Conservation (phyloP, 2,113 vertebrate species). For the Laterallus jamaicensis region DNA sequence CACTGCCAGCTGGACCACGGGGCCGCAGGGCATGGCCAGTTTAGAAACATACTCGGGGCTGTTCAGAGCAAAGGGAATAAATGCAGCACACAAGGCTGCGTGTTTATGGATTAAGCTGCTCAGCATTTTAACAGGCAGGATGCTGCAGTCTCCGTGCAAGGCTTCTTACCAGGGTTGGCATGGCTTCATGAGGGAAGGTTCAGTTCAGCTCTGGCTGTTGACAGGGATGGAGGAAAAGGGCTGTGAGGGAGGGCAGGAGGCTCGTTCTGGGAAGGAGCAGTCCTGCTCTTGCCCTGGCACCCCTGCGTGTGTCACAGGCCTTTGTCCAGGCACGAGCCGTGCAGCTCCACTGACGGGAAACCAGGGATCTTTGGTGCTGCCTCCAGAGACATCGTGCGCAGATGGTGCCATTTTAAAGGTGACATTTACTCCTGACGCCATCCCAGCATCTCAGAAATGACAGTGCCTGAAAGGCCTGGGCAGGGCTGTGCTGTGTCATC, state of each 20-base stretch:
- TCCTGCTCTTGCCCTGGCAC: neutral
- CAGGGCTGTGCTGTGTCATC: neutral
- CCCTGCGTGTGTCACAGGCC: neutral
- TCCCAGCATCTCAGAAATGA: neutral
- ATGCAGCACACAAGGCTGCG: neutral
- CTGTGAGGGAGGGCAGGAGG: neutral
- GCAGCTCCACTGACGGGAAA: neutral
- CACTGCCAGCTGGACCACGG: neutral
- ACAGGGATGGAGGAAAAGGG: neutral
- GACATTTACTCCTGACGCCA: neutral
- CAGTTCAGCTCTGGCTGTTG: neutral
- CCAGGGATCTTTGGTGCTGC: neutral
- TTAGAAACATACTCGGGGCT: conserved; percentile 21
- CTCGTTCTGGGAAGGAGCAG: fast-evolving
- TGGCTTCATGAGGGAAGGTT: fast-evolving
- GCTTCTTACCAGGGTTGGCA: fast-evolving
- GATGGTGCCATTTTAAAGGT: neutral
- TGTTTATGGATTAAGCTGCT: neutral
- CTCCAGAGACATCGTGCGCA: neutral
- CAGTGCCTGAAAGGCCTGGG: neutral
- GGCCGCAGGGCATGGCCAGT: neutral
- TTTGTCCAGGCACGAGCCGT: neutral
- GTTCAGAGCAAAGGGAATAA: neutral
- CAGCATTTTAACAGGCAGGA: neutral
- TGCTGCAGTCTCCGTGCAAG: neutral